Evolutionary conservation across 2,888 invertebrate genomes (phyloP).

Genomic region (Auanema freiburgensis): DNA sequence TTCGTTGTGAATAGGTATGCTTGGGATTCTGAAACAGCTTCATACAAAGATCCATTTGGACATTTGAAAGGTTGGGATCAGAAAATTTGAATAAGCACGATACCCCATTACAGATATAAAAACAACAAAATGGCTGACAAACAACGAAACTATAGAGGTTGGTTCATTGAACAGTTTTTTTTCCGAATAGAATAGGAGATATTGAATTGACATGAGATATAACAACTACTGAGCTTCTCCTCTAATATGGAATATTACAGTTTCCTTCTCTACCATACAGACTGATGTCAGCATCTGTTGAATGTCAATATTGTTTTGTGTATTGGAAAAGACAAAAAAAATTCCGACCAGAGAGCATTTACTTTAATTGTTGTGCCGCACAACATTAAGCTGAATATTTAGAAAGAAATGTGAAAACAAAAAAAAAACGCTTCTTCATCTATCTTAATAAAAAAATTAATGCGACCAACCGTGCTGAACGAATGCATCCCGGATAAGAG

Average conservation of each 20-base stretch:
- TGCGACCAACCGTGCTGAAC: too few species aligned
- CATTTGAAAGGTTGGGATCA: conserved; percentile 1
- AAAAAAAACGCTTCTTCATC: too few species aligned
- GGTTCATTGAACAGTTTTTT: too few species aligned
- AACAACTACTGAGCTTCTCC: not conserved
- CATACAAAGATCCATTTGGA: not conserved
- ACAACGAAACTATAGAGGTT: not conserved
- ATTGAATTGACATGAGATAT: conserved; percentile 5
- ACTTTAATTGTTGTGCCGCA: conserved; percentile 11
- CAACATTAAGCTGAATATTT: too few species aligned
- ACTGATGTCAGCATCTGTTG: conserved; percentile 7
- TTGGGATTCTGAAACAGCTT: too few species aligned
- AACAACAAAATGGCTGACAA: conserved; percentile 2
- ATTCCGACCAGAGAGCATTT: conserved; percentile 14
- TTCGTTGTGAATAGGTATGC: conserved; percentile 9
- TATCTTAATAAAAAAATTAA: too few species aligned
- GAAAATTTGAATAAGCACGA: not conserved
- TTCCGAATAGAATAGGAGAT: not conserved
- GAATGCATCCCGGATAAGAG: too few species aligned
- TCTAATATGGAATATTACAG: conserved; percentile 2
- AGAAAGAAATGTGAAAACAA: too few species aligned
- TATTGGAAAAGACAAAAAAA: conserved; percentile 12
- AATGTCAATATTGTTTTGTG: conserved; percentile 19
- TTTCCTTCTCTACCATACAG: conserved; percentile 11
- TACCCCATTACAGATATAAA: conserved; percentile 2